Evolutionary conservation across 2,888 invertebrate species (phyloP).

Genomic region (Lasioglossum oenotherae): DNA sequence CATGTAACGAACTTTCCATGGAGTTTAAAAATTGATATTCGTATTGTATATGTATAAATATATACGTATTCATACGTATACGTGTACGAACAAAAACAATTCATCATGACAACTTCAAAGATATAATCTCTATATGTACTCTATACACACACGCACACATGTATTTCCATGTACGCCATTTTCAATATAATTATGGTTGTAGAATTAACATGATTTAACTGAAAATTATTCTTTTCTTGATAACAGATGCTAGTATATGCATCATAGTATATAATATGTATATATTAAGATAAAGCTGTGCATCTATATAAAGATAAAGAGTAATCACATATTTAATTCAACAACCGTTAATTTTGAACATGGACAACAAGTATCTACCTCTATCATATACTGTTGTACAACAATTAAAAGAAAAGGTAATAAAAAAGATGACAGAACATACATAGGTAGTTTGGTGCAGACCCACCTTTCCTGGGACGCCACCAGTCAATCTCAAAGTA

Average conservation of each 20-base stretch:
- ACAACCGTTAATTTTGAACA: slow-evolving; percentile 54
- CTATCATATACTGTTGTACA: slow-evolving; percentile 71
- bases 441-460: slow-evolving; percentile 85
- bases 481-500: slow-evolving; percentile 98
- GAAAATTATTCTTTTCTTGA: slow-evolving; percentile 12
- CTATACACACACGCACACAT: background rate
- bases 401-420: slow-evolving; percentile 74
- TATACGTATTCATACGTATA: background rate
- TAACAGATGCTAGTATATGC: slow-evolving; percentile 20
- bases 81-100: background rate
- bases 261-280: no score
- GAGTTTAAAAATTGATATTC: background rate
- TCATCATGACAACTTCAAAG: background rate
- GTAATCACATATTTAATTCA: slow-evolving; percentile 63
- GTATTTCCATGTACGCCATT: slow-evolving; percentile 61
- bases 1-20: background rate
- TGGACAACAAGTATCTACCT: slow-evolving; percentile 70
- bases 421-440: slow-evolving; percentile 84
- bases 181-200: slow-evolving; percentile 41
- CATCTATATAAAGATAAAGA: slow-evolving; percentile 45
- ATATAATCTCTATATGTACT: background rate
- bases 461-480: slow-evolving; percentile 98
- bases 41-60: background rate
- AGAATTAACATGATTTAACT: slow-evolving; percentile 48
- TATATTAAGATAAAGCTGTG: slow-evolving; percentile 35